Base-by-base conservation (phyloP, 2,113 vertebrate species). In the Synchiropus splendidus region DNA sequence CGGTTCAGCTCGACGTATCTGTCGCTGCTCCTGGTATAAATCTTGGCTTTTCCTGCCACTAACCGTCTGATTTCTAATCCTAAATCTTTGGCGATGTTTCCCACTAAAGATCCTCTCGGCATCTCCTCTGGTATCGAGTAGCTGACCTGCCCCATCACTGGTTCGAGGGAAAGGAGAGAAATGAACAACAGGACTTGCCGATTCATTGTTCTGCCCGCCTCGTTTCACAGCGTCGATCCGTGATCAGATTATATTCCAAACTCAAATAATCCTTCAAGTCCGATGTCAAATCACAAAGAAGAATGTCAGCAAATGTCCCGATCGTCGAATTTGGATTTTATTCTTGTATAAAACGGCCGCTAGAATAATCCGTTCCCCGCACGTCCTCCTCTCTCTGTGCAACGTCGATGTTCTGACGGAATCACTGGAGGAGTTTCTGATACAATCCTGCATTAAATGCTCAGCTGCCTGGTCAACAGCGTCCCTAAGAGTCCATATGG, bases 1-100 rank as follows among this genome's bases (percentile, higher is more conserved):
- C 62, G 64, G 49, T 76, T 65, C 33, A 87, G 61, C 42, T 78
- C 73, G 38, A 88, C 61, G 61, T 75, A 71, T 12, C 83, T 75
- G 2, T 37, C 44, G 6, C 63, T 74, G 36, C 74, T 46, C 3
- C 44, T 36, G 10, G 44, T 36, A 39, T 39, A 46, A 11, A 46
- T 46, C 18, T 46, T 37, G 1, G 46, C 46, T 18, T 48, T 48
- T 1, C 46, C 46, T 1, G 46, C n/a, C 16, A 32, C 13, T 16
- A 48, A 6, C 12, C 46, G 46, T 32, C 8, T 16, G 1, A 13
- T 31, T 31, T 48, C 46, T 13, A 48, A 11, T 10, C 36, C 46
- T 18, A 48, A 48, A 36, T 46, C 46, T 8, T 39, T 36, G 5
- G 36, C 45, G 12, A 39, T 17, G 36, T 48, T 32, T 11, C 45